Conservation (phyloP, 2,888 invertebrate genomes). For the Sarcophaga rosellei region DNA sequence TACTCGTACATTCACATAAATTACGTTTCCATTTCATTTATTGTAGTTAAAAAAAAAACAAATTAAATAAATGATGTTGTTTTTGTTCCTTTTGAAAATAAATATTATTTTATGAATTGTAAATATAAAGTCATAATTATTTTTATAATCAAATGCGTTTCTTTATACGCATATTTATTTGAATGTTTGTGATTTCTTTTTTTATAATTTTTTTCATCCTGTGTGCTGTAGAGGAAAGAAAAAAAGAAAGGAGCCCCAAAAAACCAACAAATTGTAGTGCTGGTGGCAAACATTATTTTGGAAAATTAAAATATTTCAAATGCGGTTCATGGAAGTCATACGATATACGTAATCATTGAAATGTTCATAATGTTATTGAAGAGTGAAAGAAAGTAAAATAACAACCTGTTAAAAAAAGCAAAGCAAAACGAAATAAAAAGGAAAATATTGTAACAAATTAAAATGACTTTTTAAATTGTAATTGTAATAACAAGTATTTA, state of each 20-base stretch:
- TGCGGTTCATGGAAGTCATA: neutral
- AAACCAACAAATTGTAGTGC: neutral
- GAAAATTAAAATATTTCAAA: neutral
- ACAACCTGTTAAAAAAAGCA: conserved; percentile 39
- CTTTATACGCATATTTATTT: no score
- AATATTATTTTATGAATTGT: no score
- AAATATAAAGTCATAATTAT: no score
- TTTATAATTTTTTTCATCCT: neutral
- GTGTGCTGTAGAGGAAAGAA: neutral
- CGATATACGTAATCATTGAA: conserved; percentile 5
- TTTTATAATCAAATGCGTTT: no score
- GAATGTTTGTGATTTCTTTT: no score
- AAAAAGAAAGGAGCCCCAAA: no score
- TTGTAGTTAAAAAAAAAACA: neutral
- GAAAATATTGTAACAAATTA: no score
- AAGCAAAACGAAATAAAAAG: neutral
- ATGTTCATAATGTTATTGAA: conserved; percentile 26
- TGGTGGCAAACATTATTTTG: neutral
- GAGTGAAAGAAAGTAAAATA: conserved; percentile 12
- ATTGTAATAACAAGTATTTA: neutral
- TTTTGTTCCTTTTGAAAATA: no score
- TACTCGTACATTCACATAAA: no score
- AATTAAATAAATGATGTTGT: neutral
- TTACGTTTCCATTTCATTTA: neutral
- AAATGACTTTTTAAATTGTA: conserved; percentile 21